Conservation (phyloP, 2,797 vertebrate genomes). For the Anabacerthia variegaticeps region DNA sequence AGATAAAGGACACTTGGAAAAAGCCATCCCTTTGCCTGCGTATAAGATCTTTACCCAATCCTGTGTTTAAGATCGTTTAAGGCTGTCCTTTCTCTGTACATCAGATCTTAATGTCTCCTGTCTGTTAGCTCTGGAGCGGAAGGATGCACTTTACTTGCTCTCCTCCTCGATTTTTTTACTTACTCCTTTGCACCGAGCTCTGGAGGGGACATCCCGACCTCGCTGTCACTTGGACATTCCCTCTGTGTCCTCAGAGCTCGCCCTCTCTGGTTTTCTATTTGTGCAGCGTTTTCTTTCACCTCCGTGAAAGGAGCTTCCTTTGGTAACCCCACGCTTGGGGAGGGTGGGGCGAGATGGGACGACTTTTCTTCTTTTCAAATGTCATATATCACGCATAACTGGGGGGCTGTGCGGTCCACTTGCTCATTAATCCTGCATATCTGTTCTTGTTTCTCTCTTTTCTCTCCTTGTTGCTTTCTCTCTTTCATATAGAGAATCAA, state of each 20-base stretch:
- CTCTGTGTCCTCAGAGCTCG: slow-evolving; percentile 75
- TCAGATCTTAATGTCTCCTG: slow-evolving; percentile 80
- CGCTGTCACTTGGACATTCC: slow-evolving; percentile 65
- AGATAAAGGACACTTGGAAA: slow-evolving; percentile 78
- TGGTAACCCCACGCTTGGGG: slow-evolving; percentile 75
- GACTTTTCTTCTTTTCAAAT: slow-evolving; percentile 73
- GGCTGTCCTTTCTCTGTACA: slow-evolving; percentile 77
- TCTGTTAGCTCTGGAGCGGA: slow-evolving; percentile 74
- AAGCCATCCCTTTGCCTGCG: slow-evolving; percentile 64
- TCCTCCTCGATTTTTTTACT: slow-evolving; percentile 76
- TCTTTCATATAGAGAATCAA: slow-evolving; percentile 92
- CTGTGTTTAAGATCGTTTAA: slow-evolving; percentile 66
- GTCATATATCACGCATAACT: slow-evolving; percentile 81
- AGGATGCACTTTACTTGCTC: slow-evolving; percentile 70
- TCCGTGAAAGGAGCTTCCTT: slow-evolving; percentile 77
- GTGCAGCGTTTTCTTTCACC: slow-evolving; percentile 77
- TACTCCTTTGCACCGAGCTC: slow-evolving; percentile 80
- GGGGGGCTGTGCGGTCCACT: slow-evolving; percentile 81
- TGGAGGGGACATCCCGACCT: slow-evolving; percentile 75
- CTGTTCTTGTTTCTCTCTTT: slow-evolving; percentile 89
- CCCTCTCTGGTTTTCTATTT: slow-evolving; percentile 80
- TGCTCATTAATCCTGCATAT: slow-evolving; percentile 91
- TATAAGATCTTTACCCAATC: slow-evolving; percentile 69
- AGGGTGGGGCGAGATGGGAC: slow-evolving; percentile 70
- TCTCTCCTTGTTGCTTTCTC: slow-evolving; percentile 83